Evolutionary conservation across 2,797 vertebrate species (phyloP), one percentile per base, ranked within the genome.

Genomic region (Nyctalus aviator): DNA sequence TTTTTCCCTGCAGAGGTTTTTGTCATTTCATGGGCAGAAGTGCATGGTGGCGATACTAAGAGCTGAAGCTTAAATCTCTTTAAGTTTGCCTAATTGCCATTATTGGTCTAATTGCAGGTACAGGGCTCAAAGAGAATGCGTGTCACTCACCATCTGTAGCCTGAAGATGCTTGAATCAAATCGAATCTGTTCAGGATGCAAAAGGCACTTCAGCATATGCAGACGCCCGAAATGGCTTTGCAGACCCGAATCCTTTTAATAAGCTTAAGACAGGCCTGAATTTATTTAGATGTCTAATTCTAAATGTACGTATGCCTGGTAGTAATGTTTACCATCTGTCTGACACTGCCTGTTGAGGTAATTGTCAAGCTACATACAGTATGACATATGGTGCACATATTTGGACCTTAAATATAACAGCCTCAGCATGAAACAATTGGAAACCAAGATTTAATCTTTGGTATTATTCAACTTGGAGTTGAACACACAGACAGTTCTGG

Each of bases 231-330:
- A 98, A 97, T 90, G 97, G 97, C 97, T 98, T 98, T 98, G 98
- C 97, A 98, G 98, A 98, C 94, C 98, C 97, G 97, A 98, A 98
- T 98, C 98, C 98, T 98, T 98, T 99, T 99, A 98, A 98, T 98
- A 98, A 98, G 98, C 98, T 98, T 98, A 98, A 98, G 97, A 98
- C 97, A 98, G 98, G 98, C 97, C 97, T 98, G 98, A 98, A 99
- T 99, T 99, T 99, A 98, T 98, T 98, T 98, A 98, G 98, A 98
- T 98, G 98, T 98, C 98, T 99, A 98, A 97, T 98, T 98, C 98
- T 98, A 97, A 98, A 98, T 98, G 98, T 98, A 98, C 98, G 98
- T 98, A 98, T 98, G 98, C 97, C 97, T 98, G 98, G 97, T 96
- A 97, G 97, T 98, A 98, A 98, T 98, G 98, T 98, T 98, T 99